Evolutionary conservation across 2,888 invertebrate species (phyloP).

Genomic region (Galerucella calmariensis): DNA sequence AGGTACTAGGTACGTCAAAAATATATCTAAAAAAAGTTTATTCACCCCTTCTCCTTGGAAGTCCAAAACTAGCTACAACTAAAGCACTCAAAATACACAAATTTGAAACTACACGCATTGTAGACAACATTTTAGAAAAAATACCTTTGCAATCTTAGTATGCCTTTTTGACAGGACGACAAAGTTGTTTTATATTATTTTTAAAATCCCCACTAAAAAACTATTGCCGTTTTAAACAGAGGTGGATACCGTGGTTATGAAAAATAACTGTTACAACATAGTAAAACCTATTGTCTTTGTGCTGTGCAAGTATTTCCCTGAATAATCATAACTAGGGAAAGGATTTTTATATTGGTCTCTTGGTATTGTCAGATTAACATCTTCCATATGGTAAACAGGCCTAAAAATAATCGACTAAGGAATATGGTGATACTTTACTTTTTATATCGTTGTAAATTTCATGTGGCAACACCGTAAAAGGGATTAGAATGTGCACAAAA

Average conservation of each 20-base stretch:
- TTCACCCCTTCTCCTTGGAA: constrained; percentile 13
- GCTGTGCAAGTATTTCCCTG: too few species aligned
- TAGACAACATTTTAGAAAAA: neutral
- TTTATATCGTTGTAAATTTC: too few species aligned
- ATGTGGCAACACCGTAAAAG: too few species aligned
- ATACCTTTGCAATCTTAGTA: neutral
- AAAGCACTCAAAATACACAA: constrained; percentile 14
- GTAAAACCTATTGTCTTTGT: too few species aligned
- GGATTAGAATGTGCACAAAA: too few species aligned
- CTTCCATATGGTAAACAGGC: too few species aligned
- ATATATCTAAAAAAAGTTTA: neutral
- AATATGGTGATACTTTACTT: too few species aligned
- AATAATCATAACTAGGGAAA: too few species aligned
- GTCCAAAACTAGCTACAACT: constrained; percentile 6
- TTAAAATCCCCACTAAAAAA: constrained; percentile 24
- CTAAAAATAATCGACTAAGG: too few species aligned
- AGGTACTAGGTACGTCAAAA: too few species aligned
- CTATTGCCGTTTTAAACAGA: constrained; percentile 7
- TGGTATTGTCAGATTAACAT: too few species aligned
- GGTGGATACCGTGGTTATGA: neutral
- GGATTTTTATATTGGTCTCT: too few species aligned
- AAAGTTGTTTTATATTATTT: constrained; percentile 26
- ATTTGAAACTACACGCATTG: constrained; percentile 8
- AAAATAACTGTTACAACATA: constrained; percentile 1
- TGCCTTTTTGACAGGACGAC: constrained; percentile 17